Base-by-base conservation (phyloP, 2,113 vertebrate species). In the Istiophorus platypterus region DNA sequence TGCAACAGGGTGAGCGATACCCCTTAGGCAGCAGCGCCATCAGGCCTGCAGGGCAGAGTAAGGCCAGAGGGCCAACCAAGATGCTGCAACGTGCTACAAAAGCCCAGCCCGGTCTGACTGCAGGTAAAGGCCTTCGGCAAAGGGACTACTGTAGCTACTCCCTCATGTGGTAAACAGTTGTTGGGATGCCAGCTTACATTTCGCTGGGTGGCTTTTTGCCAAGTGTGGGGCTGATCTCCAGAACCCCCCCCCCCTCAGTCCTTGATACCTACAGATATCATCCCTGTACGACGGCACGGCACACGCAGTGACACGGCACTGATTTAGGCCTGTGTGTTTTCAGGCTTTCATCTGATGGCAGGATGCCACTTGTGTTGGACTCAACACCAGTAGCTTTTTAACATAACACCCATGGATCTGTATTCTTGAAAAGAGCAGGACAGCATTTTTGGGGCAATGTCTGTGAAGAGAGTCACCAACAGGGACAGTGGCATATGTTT, bases 211-310 rank as follows among this genome's bases (percentile, higher is more conserved):
- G 31, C 37, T 47, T 5, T 22, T 39, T 57, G n/a, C 9, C 26
- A 57, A 47, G 37, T 10, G 20, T 14, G 1, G 26, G 22, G 31
- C 39, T 27, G 67, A 52, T 52, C 17, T 20, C 27, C 10, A 58
- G 20, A 78, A 54, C 29, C 27, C 12, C 59, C 39, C 29, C 27
- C 12, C 59, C 39, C 24, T 68, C 7, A 0, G 5, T 57, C 31
- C 47, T 74, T 70, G 49, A 72, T 67, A 78, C 64, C 26, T 29
- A 17, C 58, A 41, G 13, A 68, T 58, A 68, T 39, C 75, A 45
- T 80, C 64, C 39, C 65, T 15, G 0, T 29, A 63, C 34, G 45
- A 39, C 37, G 27, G 65, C 63, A 34, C 41, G 59, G 65, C 39
- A 57, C 59, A 24, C n/a, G n/a, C n/a, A n/a, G n/a, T n/a, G n/a